Percentiles rank a stretch among this genome's conserved stretches.
Evolutionary conservation across 2,888 invertebrate species (phyloP).

Genomic region (Drosophila phalerata): DNA sequence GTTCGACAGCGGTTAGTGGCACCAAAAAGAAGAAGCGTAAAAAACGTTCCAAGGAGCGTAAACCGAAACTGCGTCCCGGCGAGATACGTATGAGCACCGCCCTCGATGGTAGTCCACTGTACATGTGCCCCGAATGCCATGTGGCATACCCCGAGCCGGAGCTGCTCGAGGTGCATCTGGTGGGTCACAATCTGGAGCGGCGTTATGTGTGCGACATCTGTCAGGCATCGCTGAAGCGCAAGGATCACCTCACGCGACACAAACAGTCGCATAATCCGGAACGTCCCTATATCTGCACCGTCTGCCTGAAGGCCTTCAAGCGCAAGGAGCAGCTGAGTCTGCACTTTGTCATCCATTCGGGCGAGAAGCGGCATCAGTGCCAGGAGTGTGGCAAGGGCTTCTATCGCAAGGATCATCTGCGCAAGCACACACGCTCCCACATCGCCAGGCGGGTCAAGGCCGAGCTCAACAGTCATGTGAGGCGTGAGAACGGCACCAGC

Average conservation of each 20-base stretch:
- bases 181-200: slow-evolving; percentile 94
- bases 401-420: slow-evolving; percentile 94
- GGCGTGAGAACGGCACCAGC: slow-evolving; percentile 84
- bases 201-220: slow-evolving; percentile 95
- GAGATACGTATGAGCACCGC: slow-evolving; percentile 93
- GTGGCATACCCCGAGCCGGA: slow-evolving; percentile 95
- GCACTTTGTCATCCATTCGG: slow-evolving; percentile 95
- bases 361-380: slow-evolving; percentile 93
- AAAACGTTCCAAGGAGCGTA: slow-evolving; percentile 90
- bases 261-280: slow-evolving; percentile 96
- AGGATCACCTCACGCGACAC: slow-evolving; percentile 94
- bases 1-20: slow-evolving; percentile 70
- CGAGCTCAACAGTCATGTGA: slow-evolving; percentile 86
- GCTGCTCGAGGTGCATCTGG: slow-evolving; percentile 92
- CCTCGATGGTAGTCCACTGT: slow-evolving; percentile 92
- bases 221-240: slow-evolving; percentile 94
- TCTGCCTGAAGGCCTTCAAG: slow-evolving; percentile 94
- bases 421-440: slow-evolving; percentile 94
- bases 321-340: slow-evolving; percentile 94
- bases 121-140: slow-evolving; percentile 95
- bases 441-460: slow-evolving; percentile 94
- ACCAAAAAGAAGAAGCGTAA: slow-evolving; percentile 93
- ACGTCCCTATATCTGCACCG: slow-evolving; percentile 94
- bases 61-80: slow-evolving; percentile 92
- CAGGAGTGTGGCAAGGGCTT: slow-evolving; percentile 95